Evolutionary conservation across 1,140 invertebrate species (phyloP), one percentile per base, ranked within the genome.

Genomic region (Drosophila kikkawai): DNA sequence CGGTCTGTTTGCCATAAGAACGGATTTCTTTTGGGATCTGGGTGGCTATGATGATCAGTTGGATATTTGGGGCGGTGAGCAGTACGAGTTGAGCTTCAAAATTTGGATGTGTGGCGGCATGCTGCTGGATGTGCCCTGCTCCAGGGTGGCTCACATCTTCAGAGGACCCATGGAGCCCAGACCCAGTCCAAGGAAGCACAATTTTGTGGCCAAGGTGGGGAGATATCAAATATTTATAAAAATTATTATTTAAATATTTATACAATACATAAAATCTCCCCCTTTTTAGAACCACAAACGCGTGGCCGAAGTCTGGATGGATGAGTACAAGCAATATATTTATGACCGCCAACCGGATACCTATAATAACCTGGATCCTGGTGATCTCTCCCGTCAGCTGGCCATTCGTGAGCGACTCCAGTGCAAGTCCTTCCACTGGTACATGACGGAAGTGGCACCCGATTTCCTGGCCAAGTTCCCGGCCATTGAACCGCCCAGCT

Each of bases 41-140:
- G 98, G 98, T 11, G 97, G 97, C 4, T 99, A 99, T 91, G 98
- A 99, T 93, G 95, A 96, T 22, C 95, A 96, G 29, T 95, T 99
- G 86, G 98, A 97, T 74, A 97, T 96, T 93, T 99, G 99, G 98
- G 99, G 99, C 36, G 99, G 98, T 15, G 99, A 99, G 93, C 99
- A 99, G 88, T 96, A 99, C 67, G 99, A 99, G 93, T 95, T 99
- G 57, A 99, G 98, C 51, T 99, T 99, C 82, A 98, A 99, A 94
- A 97, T 99, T 51, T 97, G 96, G 96, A 96, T 96, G 91, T 97
- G 96, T 75, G 98, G 94, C 93, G 99, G 99, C 87, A 96, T 96
- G 95, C 97, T 97, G 97, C 95, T 94, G 93, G 98, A 95, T 93
- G 96, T 94, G 13, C 98, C 98, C 3, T 99, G 99, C 91, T 99